Base-by-base conservation (phyloP, 2,888 invertebrate genomes). In the Adineta ricciae region DNA sequence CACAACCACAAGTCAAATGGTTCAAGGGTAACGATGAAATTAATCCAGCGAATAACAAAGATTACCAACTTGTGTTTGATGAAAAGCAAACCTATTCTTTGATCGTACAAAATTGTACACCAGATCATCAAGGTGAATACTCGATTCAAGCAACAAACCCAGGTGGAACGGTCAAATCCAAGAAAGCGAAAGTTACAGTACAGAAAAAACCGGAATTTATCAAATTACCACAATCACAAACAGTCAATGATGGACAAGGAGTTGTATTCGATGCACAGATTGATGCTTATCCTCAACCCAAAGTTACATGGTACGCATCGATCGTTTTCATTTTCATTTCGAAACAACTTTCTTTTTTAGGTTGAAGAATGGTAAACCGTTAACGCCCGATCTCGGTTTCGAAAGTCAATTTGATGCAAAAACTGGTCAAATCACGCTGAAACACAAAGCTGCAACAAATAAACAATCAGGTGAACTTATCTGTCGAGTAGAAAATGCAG, bases 1-100 rank as follows among this genome's bases (percentile, higher is more conserved):
- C 88, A 2, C 86, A 88, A 83, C 87, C 88, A 24, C 88, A 88
- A 11, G 89, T 88, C 83, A 88, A 87, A 32, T 90, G 90, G 90
- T 88, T 88, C 86, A 89, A 89, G 86, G 89, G 89, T 85, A 89
- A 89, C 21, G 86, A 88, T 56, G 88, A 89, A 86, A 87, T 90
- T 11, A 85, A 87, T 24, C 46, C 46, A 46, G 46, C 46, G 11
- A 64, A 64, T 27, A 83, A 56, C 24, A 83, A 82, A 27, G 50
- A n/a, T 27, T 85, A 85, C 52, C 83, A 85, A 85, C 36, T 83
- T 32, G 38, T 54, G 8, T 24, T 72, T 49, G 85, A 85, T 4
- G 82, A 84, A 38, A 84, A 78, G 41, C 46, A 82, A 27, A 83
- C 83, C 14, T 83, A 83, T 38, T 41, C 83, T 14, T 78, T 85